Evolutionary conservation across 1,140 invertebrate genomes (phyloP).

Genomic region (Trichonephila clavata): DNA sequence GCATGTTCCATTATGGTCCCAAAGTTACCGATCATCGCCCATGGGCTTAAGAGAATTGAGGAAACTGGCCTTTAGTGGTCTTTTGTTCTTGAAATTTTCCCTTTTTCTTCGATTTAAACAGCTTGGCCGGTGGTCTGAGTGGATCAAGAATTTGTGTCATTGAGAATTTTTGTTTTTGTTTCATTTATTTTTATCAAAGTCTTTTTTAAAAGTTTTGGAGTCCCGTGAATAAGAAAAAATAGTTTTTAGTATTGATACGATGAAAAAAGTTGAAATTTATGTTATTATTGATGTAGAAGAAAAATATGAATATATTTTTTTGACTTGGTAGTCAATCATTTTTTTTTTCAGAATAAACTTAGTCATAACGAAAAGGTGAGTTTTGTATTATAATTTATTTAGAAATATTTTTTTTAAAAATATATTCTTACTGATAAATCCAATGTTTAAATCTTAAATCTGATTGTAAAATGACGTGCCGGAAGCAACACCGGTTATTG

Average conservation of each 20-base stretch:
- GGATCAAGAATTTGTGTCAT: neutral
- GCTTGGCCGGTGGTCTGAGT: neutral
- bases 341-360: too few relatives aligned
- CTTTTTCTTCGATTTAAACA: neutral
- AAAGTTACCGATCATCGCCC: constrained; percentile 16
- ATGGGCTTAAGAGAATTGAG: neutral
- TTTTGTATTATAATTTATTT: too few relatives aligned
- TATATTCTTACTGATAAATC: too few relatives aligned
- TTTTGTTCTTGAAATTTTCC: neutral
- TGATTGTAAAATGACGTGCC: too few relatives aligned
- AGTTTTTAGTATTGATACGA: neutral
- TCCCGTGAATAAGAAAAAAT: neutral
- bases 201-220: neutral
- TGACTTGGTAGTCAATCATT: too few relatives aligned
- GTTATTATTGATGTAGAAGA: neutral
- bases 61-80: neutral
- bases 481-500: too few relatives aligned
- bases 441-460: too few relatives aligned
- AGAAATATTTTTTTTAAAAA: too few relatives aligned
- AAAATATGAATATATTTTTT: too few relatives aligned
- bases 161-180: neutral
- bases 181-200: neutral
- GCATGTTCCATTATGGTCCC: constrained; percentile 33
- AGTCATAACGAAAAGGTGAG: too few relatives aligned
- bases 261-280: neutral